Conservation (phyloP, 2,888 invertebrate species). For the Agrochola litura region DNA sequence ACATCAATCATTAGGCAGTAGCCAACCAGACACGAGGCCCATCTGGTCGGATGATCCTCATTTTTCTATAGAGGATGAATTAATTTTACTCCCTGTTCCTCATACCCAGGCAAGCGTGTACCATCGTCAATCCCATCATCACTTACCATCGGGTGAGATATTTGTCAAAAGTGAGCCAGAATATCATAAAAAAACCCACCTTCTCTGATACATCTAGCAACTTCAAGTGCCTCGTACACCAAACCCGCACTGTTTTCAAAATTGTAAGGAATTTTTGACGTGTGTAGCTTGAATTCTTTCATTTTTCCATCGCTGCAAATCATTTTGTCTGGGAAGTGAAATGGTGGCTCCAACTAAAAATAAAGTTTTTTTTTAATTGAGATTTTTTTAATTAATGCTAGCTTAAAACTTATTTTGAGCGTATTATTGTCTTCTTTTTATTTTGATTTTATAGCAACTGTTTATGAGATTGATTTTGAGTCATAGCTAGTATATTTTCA, state of each 20-base stretch:
- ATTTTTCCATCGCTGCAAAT: constrained; percentile 86
- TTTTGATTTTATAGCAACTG: background rate
- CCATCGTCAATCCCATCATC: background rate
- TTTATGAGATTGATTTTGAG: background rate
- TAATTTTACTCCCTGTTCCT: no score
- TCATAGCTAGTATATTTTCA: background rate
- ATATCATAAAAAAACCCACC: constrained; percentile 69
- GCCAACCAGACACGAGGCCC: no score
- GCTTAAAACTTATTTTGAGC: background rate
- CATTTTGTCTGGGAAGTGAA: constrained; percentile 92
- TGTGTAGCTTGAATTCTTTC: constrained; percentile 91
- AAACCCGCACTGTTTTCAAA: constrained; percentile 93
- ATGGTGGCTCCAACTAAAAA: constrained; percentile 85
- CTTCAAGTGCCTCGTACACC: constrained; percentile 94
- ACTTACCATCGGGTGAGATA: background rate
- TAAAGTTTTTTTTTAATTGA: background rate
- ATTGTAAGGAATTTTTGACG: constrained; percentile 88
- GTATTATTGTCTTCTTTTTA: no score
- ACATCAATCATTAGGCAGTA: no score
- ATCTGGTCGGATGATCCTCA: no score
- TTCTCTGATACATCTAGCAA: constrained; percentile 92
- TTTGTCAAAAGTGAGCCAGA: background rate
- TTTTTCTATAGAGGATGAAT: no score
- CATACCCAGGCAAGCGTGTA: no score
- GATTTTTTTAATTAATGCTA: background rate